Evolutionary conservation across 2,888 invertebrate genomes (phyloP).

Genomic region (Pollenia labialis): DNA sequence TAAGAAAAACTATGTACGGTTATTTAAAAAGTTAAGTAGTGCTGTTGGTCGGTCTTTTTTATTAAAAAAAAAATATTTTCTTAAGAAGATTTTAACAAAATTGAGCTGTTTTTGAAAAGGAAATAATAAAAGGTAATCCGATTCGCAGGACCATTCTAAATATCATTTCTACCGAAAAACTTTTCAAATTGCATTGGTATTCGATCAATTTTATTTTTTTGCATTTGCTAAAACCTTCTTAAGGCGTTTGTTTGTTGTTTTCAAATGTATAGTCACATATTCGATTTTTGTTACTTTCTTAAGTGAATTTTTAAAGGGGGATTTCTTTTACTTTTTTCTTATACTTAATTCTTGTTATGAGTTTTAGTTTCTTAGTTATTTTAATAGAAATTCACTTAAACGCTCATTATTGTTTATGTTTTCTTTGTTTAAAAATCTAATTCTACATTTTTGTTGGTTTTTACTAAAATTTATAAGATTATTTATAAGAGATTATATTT

Average conservation of each 20-base stretch:
- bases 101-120: neutral
- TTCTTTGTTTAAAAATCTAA: slow-evolving; percentile 45
- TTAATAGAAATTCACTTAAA: slow-evolving; percentile 55
- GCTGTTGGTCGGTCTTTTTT: neutral
- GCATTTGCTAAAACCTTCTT: slow-evolving; percentile 36
- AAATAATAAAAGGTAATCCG: too few relatives aligned
- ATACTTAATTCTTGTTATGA: slow-evolving; percentile 23
- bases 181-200: too few relatives aligned
- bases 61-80: neutral
- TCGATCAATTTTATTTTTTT: too few relatives aligned
- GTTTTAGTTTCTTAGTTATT: slow-evolving; percentile 10
- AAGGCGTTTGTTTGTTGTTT: slow-evolving; percentile 5
- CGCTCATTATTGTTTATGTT: slow-evolving; percentile 44
- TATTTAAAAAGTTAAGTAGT: slow-evolving; percentile 12
- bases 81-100: slow-evolving; percentile 2
- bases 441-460: slow-evolving; percentile 52
- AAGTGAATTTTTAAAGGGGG: slow-evolving; percentile 4
- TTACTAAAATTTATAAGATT: slow-evolving; percentile 63
- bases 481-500: slow-evolving; percentile 70
- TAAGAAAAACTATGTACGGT: slow-evolving; percentile 4
- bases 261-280: slow-evolving; percentile 59
- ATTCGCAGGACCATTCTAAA: too few relatives aligned
- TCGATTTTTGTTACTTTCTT: slow-evolving; percentile 43
- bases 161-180: too few relatives aligned
- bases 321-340: slow-evolving; percentile 20